phyloP scores from a whole-genome alignment of 2,888 invertebrate genomes.

The Megaustenia siamemsis region DNA sequence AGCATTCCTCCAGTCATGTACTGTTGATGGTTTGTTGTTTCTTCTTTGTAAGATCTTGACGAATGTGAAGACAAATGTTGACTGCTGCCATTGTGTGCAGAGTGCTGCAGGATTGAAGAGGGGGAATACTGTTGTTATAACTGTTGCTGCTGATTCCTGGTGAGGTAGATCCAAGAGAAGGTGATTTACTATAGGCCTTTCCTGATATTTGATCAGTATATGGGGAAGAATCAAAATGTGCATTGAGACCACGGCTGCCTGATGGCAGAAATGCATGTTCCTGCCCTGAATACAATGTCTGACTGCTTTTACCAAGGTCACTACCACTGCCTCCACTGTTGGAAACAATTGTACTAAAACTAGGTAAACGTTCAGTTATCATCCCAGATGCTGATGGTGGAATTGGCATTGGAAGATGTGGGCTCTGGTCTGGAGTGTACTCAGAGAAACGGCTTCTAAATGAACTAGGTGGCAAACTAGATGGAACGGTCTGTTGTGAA shows the following conservation, averaged over 20 bases:
- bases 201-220: conserved; percentile 45
- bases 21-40: conserved; percentile 39
- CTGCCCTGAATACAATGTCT: conserved; percentile 53
- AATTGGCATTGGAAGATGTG: conserved; percentile 51
- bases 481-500: conserved; percentile 49
- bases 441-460: conserved; percentile 50
- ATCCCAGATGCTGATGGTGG: conserved; percentile 51
- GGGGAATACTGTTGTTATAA: conserved; percentile 47
- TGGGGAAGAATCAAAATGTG: conserved; percentile 46
- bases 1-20: conserved; percentile 38
- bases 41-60: conserved; percentile 52
- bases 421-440: conserved; percentile 47
- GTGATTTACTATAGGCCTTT: conserved; percentile 50
- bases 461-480: conserved; percentile 43
- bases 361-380: conserved; percentile 57
- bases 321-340: conserved; percentile 50
- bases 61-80: conserved; percentile 44
- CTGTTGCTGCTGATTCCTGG: conserved; percentile 47
- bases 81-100: conserved; percentile 54
- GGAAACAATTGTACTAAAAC: conserved; percentile 57
- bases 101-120: conserved; percentile 46
- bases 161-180: conserved; percentile 51
- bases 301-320: conserved; percentile 44
- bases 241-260: conserved; percentile 33
- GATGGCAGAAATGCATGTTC: conserved; percentile 51